A percentile compares a stretch with the other conserved stretches of the same genome.
Conservation (phyloP, 2,888 invertebrate genomes). For the Elysia crispata region DNA sequence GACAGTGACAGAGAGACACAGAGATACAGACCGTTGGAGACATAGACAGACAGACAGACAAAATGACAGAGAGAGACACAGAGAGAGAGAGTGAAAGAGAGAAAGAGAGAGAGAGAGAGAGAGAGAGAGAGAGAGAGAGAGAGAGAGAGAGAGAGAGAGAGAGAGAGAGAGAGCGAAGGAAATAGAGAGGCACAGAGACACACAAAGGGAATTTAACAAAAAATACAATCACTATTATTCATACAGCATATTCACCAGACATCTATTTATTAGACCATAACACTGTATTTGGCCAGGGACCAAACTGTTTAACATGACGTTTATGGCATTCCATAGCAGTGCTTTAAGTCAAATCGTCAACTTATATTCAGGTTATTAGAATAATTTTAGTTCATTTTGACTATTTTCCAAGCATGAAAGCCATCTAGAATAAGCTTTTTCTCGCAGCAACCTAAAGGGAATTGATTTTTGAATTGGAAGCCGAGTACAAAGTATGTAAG, state of each 20-base stretch:
- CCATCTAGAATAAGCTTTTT: too few species aligned
- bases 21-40: background rate
- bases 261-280: too few species aligned
- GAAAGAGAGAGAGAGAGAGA: slow-evolving; percentile 13
- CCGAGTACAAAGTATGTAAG: too few species aligned
- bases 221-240: too few species aligned
- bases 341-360: too few species aligned
- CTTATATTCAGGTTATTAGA: too few species aligned
- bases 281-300: background rate
- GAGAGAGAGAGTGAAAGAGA: slow-evolving; percentile 3
- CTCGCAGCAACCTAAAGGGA: too few species aligned
- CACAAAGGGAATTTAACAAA: too few species aligned
- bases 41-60: slow-evolving; percentile 15
- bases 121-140: slow-evolving; percentile 35
- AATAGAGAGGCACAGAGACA: background rate
- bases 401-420: too few species aligned
- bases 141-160: slow-evolving; percentile 22
- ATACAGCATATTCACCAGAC: too few species aligned
- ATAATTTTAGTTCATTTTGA: too few species aligned
- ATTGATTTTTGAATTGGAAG: too few species aligned
- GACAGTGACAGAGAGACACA: background rate
- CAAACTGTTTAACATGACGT: background rate
- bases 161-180: background rate
- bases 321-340: background rate
- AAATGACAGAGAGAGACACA: background rate